phyloP scores from a whole-genome alignment of 2,113 vertebrate species.

The Microtus richardsoni region DNA sequence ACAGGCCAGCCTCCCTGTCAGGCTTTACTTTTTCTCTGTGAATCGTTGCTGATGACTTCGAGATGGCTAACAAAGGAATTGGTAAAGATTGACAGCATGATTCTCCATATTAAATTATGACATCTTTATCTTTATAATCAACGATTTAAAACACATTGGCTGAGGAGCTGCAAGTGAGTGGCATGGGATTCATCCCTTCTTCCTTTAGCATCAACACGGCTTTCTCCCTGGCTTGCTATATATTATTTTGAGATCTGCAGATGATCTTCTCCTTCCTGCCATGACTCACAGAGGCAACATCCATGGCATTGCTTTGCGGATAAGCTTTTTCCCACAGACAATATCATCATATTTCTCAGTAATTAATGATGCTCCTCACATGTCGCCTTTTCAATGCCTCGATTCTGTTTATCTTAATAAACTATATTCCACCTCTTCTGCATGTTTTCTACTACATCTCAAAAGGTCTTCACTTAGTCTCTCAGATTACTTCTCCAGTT shows the following conservation, averaged over 20 bases:
- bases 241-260: neutral
- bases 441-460: neutral
- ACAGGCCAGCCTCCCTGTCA: neutral
- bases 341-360: neutral
- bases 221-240: neutral
- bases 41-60: conserved; percentile 7
- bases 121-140: neutral
- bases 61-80: neutral
- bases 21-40: neutral
- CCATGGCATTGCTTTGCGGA: neutral
- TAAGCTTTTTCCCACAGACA: neutral
- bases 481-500: neutral
- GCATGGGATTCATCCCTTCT: neutral
- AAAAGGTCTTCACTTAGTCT: conserved; percentile 23
- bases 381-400: neutral
- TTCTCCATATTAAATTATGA: neutral
- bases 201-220: neutral
- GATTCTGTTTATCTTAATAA: neutral
- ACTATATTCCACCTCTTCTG: neutral
- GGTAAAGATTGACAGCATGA: neutral
- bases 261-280: neutral
- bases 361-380: neutral
- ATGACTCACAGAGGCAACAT: neutral
- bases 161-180: neutral
- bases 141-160: neutral